Evolutionary conservation across 2,888 invertebrate species (phyloP).

Genomic region (Rhagium mordax): DNA sequence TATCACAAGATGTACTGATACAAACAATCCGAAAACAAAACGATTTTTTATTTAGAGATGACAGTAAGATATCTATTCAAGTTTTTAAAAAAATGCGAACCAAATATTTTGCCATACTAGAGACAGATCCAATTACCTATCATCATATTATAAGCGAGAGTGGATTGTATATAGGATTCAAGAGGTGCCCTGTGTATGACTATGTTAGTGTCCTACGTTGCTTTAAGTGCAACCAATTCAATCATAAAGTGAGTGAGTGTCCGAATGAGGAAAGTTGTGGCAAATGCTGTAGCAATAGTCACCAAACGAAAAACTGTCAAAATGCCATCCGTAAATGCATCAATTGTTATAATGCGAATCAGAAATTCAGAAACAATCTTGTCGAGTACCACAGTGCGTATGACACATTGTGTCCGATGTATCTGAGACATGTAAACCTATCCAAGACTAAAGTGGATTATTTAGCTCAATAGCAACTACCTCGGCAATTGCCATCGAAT

Average conservation of each 20-base stretch:
- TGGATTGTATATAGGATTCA: background rate
- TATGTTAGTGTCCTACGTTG: background rate
- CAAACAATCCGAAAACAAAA: background rate
- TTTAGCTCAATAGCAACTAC: background rate
- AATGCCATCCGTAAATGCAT: background rate
- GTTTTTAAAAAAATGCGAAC: background rate
- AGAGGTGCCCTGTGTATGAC: background rate
- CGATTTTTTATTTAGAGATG: background rate
- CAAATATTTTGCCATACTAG: background rate
- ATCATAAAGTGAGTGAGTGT: background rate
- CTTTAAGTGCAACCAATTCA: background rate
- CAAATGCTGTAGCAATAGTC: background rate
- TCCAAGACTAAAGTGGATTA: background rate
- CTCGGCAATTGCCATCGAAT: background rate
- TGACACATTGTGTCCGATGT: background rate
- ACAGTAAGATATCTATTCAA: background rate
- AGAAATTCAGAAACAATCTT: background rate
- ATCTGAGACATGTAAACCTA: background rate
- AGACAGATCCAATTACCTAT: background rate
- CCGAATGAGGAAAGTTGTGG: background rate
- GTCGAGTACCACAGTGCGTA: background rate
- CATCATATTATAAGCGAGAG: background rate
- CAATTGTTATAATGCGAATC: background rate
- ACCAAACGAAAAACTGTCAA: background rate
- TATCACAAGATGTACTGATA: too few relatives aligned